Percentiles rank a stretch among this genome's conserved stretches.
phyloP scores from a whole-genome alignment of 2,797 vertebrate species.

The Chrysocyon brachyurus region DNA sequence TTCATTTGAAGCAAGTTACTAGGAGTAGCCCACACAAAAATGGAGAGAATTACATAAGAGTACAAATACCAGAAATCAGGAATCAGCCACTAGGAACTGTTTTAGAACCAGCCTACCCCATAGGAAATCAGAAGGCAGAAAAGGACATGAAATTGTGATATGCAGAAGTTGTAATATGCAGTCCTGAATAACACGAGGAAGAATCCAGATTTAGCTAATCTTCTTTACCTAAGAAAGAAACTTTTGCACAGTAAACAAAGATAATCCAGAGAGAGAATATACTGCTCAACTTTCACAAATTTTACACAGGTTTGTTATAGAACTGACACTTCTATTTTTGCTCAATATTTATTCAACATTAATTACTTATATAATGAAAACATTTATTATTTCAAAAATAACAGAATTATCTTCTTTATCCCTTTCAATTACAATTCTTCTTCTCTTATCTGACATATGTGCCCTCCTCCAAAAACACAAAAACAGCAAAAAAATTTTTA shows the following conservation, averaged over 20 bases:
- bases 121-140: background rate
- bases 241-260: background rate
- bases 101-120: background rate
- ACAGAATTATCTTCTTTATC: background rate
- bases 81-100: background rate
- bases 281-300: background rate
- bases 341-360: background rate
- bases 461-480: background rate
- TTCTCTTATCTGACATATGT: background rate
- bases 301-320: background rate
- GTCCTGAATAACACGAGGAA: background rate
- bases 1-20: background rate
- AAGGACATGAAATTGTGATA: background rate
- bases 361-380: background rate
- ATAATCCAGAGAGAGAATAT: background rate
- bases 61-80: background rate
- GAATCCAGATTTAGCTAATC: background rate
- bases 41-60: background rate
- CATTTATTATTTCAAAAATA: slow-evolving; percentile 22
- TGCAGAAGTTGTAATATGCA: background rate
- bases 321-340: background rate
- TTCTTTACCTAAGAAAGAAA: background rate
- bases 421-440: background rate
- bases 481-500: background rate
- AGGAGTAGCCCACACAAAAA: background rate